Evolutionary conservation across 2,888 invertebrate species (phyloP).

Genomic region (Nephrocerus scutellatus): DNA sequence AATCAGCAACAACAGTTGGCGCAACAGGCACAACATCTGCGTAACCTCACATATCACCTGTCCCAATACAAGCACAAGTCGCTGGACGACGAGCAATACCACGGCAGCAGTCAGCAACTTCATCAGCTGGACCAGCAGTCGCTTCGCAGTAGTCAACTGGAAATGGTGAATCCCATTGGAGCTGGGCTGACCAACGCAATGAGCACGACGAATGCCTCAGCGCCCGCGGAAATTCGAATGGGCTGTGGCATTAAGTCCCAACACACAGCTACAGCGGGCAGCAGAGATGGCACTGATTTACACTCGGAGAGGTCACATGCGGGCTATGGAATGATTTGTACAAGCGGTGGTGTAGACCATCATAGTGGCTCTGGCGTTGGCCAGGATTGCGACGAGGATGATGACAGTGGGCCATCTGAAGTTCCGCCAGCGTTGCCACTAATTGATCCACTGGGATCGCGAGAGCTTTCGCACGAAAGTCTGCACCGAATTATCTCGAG

Average conservation of each 20-base stretch:
- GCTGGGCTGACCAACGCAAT: conserved; percentile 53
- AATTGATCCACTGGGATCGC: conserved; percentile 69
- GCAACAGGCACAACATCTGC: conserved; percentile 46
- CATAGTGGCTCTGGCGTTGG: conserved; percentile 28
- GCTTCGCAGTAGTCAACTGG: conserved; percentile 49
- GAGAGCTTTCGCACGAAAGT: conserved; percentile 78
- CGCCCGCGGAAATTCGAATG: conserved; percentile 31
- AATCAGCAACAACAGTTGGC: conserved; percentile 27
- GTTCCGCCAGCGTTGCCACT: conserved; percentile 75
- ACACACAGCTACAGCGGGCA: no score
- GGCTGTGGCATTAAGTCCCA: no score
- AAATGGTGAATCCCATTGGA: conserved; percentile 53
- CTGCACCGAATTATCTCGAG: conserved; percentile 53
- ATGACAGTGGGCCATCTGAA: conserved; percentile 74
- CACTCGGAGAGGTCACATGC: conserved; percentile 31
- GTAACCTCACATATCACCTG: conserved; percentile 51
- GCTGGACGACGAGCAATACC: conserved; percentile 36
- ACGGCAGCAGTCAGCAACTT: conserved; percentile 48
- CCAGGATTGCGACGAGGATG: conserved; percentile 60
- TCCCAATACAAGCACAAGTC: conserved; percentile 56
- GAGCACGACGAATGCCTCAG: conserved; percentile 33
- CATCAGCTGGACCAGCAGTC: conserved; percentile 40
- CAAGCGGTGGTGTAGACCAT: conserved; percentile 7
- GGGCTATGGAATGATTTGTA: conserved; percentile 18
- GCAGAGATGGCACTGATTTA: conserved; percentile 48